Evolutionary conservation across 2,797 vertebrate species (phyloP).

Genomic region (Aselliscus stoliczkanus): DNA sequence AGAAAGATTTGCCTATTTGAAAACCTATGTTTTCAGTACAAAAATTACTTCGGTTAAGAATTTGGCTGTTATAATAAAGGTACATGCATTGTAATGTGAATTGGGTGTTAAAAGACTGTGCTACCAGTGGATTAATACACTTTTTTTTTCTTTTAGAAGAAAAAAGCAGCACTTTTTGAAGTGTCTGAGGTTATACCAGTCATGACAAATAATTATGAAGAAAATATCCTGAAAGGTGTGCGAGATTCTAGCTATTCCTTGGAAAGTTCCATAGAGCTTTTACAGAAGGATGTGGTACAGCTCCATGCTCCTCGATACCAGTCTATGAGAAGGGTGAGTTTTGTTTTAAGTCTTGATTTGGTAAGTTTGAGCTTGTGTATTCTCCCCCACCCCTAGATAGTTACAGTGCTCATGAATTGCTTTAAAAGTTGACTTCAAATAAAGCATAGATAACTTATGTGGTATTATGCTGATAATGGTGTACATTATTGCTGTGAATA

Average conservation of each 20-base stretch:
- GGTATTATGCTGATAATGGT: not conserved
- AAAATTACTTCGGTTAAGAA: not conserved
- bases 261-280: slow-evolving; percentile 98
- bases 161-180: slow-evolving; percentile 99
- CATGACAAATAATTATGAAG: slow-evolving; percentile 99
- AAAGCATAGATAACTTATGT: not conserved
- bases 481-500: not conserved
- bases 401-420: not conserved
- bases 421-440: not conserved
- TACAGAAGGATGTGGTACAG: slow-evolving; percentile 99
- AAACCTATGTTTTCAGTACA: not conserved
- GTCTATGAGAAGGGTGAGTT: slow-evolving; percentile 98
- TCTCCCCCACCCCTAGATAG: not conserved
- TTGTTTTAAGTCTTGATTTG: not conserved
- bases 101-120: not conserved
- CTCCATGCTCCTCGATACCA: slow-evolving; percentile 99
- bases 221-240: slow-evolving; percentile 98
- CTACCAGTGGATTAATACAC: not conserved
- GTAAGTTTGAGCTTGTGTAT: not conserved
- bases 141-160: slow-evolving; percentile 86
- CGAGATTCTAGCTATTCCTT: slow-evolving; percentile 98
- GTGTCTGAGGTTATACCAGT: slow-evolving; percentile 99
- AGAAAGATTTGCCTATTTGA: not conserved
- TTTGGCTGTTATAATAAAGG: slow-evolving; percentile 22
- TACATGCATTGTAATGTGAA: not conserved